A percentile compares a stretch with the other conserved stretches of the same genome.
phyloP scores from a whole-genome alignment of 1,140 invertebrate genomes.

The Drosophila carrolli region DNA sequence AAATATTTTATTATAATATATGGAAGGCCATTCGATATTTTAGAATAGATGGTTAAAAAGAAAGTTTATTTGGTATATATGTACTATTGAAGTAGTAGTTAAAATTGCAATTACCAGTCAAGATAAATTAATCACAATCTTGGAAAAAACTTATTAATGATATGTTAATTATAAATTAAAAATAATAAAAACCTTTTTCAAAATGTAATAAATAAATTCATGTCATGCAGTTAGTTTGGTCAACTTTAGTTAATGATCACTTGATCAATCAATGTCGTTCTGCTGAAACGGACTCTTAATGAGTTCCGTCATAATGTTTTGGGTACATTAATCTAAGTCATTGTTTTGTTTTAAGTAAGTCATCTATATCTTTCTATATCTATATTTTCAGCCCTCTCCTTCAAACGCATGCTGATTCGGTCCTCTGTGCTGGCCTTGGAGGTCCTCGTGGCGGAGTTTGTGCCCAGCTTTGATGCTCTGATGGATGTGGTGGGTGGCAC shows the following conservation, averaged over 20 bases:
- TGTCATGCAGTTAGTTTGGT: neutral
- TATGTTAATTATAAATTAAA: too few relatives aligned
- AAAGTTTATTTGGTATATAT: too few relatives aligned
- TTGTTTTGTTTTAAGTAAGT: neutral
- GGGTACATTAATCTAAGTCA: conserved; percentile 9
- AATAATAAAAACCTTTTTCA: too few relatives aligned
- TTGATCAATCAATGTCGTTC: neutral
- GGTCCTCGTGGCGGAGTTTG: conserved; percentile 91
- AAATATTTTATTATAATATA: too few relatives aligned
- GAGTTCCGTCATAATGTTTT: neutral
- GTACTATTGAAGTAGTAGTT: too few relatives aligned
- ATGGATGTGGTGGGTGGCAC: conserved; percentile 94
- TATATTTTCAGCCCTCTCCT: conserved; percentile 89
- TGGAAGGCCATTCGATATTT: too few relatives aligned
- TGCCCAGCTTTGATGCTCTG: conserved; percentile 95
- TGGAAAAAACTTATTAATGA: too few relatives aligned
- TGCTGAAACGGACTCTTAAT: neutral
- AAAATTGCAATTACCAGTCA: too few relatives aligned
- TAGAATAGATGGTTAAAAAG: too few relatives aligned
- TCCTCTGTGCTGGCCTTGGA: conserved; percentile 89
- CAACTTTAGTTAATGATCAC: conserved; percentile 3
- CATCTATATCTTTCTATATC: conserved; percentile 53
- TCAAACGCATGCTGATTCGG: conserved; percentile 90
- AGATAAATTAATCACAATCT: too few relatives aligned
- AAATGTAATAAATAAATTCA: too few relatives aligned